Evolutionary conservation across 35 echinoderm and acorn worm genomes (phyloP).

Genomic region (Heliocidaris tuberculata): DNA sequence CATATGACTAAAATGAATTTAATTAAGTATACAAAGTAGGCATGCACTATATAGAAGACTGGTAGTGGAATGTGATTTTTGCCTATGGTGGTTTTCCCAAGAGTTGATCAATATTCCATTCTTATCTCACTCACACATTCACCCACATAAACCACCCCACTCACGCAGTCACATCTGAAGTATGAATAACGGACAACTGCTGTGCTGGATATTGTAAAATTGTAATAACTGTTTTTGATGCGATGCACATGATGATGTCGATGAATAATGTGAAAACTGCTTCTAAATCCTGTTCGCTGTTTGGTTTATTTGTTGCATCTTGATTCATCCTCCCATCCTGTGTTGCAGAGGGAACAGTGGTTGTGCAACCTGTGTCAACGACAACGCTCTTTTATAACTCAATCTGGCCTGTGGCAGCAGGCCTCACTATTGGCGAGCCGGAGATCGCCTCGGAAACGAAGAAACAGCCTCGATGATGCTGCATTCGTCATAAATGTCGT

Average conservation of each 20-base stretch:
- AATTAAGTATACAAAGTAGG: too few relatives aligned
- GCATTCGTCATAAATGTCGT: conserved; percentile 72
- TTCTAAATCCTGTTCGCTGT: conserved; percentile 40
- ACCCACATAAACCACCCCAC: neutral
- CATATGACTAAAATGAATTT: too few relatives aligned
- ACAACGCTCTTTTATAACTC: conserved; percentile 77
- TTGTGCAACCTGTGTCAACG: conserved; percentile 91
- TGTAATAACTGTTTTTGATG: neutral
- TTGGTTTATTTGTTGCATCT: conserved; percentile 35
- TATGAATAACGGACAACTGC: neutral
- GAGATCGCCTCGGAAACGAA: conserved; percentile 38
- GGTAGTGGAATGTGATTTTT: too few relatives aligned
- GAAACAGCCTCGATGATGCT: conserved; percentile 95
- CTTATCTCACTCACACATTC: neutral
- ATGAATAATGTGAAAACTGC: neutral
- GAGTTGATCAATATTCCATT: neutral
- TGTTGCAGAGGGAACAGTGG: conserved; percentile 78
- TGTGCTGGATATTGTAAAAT: neutral
- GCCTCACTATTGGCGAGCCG: conserved; percentile 51
- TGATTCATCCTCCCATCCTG: neutral
- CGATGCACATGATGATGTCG: neutral
- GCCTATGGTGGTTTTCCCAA: too few relatives aligned
- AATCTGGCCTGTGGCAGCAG: conserved; percentile 93
- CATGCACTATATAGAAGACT: too few relatives aligned
- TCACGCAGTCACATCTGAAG: neutral